Evolutionary conservation across 2,797 vertebrate species (phyloP), one percentile per base, ranked within the genome.

Genomic region (Pterois miles): DNA sequence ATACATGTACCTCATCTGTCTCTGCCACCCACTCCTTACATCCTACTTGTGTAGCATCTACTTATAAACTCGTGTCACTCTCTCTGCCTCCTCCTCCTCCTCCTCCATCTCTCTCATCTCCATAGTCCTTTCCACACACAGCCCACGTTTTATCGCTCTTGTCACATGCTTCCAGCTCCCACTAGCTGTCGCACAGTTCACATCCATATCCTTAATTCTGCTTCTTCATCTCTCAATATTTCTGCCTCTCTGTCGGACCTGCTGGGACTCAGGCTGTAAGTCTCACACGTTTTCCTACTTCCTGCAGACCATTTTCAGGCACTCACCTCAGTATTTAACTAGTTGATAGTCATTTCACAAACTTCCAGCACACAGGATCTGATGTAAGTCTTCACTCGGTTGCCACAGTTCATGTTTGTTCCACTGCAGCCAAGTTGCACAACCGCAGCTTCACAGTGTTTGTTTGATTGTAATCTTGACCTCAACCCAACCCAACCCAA

Each of bases 231-330:
- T 76, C 78, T 73, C 31, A 43, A 74, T 54, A 33, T 80, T 81
- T 68, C 68, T 71, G 20, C 54, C 38, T 53, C 73, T 86, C 73
- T 85, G 69, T 85, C 11, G 83, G 88, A 85, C 76, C 85, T 81
- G 78, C 71, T 64, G 86, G 69, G 67, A 9, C 67, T 36, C 60
- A 91, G 89, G 60, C 80, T 71, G 86, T 89, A 83, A 90, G 89
- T 92, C 57, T 74, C 60, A 62, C 11, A 14, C 46, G 9, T 65
- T 58, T 69, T 81, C 66, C 54, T 76, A n/a, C n/a, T 63, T 65
- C 40, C 53, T 34, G 40, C 62, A 29, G 13, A 52, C 20, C 56
- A 68, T 69, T 54, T 79, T 40, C 18, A 34, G 54, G 34, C 27
- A n/a, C 34, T 43, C 36, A 20, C 22, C 27, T 63, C 20, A 29